Evolutionary conservation across 2,113 vertebrate genomes (phyloP), one percentile per base, ranked within the genome.

Genomic region (Elgaria multicarinata): DNA sequence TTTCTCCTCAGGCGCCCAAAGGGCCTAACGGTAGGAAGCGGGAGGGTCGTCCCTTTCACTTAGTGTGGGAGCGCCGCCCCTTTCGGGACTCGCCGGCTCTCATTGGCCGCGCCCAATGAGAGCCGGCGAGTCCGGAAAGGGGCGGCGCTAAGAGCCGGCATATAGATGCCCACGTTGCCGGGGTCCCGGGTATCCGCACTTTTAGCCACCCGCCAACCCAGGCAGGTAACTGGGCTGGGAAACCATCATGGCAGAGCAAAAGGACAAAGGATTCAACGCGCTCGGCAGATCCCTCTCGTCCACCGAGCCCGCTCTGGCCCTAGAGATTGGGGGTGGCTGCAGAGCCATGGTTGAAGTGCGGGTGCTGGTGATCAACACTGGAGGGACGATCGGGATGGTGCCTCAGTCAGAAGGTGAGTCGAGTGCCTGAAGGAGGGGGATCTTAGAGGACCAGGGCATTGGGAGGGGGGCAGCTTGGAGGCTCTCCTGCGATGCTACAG

Each of bases 381-480:
- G 99, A 50, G 98, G 99, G 81, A 99, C 98, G 83, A 98, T 99
- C 78, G 98, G 99, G 82, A 99, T 99, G 99, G 98, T 97, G 46
- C 95, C 96, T 24, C 96, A 97, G 18, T 83, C 92, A 20, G 95
- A 98, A 22, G 98, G 99, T 99, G 97, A 96, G 95, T 86, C 22
- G 5, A 31, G 9, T 0, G 28, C 3, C 46, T 50, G 46, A 8
- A 50, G 8, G 46, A 26, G 64, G 1, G n/a, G 20, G 46, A 6
- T 31, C 42, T 18, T 3, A 55, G 6, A 7, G 36, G 44, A 1
- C 3, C 24, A 13, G 55, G 18, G 13, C 44, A 4, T 4, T 33
- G 50, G 0, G 10, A 50, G 67, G 44, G 36, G 44, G 14, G 14
- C 83, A 3, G 69, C 84, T 13, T 14, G 55, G 39, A 28, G 36